Evolutionary conservation across 2,113 vertebrate species (phyloP).

Genomic region (Chaenogobius annularis): DNA sequence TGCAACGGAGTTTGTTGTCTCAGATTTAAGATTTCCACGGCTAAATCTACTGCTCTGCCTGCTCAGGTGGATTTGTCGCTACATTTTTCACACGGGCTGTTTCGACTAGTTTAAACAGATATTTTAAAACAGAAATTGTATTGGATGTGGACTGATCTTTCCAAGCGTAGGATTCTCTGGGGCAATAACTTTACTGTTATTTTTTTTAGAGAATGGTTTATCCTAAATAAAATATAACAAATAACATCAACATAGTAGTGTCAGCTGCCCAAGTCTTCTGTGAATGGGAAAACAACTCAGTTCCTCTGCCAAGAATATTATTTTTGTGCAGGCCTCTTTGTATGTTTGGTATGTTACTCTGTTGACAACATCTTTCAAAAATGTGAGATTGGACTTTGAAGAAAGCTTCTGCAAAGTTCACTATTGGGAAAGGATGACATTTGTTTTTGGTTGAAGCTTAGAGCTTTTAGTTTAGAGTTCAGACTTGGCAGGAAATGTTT

Average conservation of each 20-base stretch:
- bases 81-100: not conserved
- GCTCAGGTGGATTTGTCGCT: slow-evolving; percentile 16
- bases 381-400: not conserved
- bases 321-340: not conserved
- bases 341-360: not conserved
- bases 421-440: not conserved
- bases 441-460: not conserved
- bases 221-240: too few relatives aligned
- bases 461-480: too few relatives aligned
- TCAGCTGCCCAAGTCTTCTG: not conserved
- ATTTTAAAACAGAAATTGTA: not conserved
- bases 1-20: slow-evolving; percentile 6
- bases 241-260: too few relatives aligned
- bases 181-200: too few relatives aligned
- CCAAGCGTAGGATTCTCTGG: not conserved
- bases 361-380: not conserved
- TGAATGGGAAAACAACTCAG: not conserved
- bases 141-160: too few relatives aligned
- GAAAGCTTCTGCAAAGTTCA: not conserved
- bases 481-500: too few relatives aligned
- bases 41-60: not conserved
- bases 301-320: not conserved
- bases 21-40: slow-evolving; percentile 1
- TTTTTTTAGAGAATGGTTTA: too few relatives aligned
- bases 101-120: not conserved